Evolutionary conservation across 2,888 invertebrate species (phyloP).

Genomic region (Gastrophysa polygoni): DNA sequence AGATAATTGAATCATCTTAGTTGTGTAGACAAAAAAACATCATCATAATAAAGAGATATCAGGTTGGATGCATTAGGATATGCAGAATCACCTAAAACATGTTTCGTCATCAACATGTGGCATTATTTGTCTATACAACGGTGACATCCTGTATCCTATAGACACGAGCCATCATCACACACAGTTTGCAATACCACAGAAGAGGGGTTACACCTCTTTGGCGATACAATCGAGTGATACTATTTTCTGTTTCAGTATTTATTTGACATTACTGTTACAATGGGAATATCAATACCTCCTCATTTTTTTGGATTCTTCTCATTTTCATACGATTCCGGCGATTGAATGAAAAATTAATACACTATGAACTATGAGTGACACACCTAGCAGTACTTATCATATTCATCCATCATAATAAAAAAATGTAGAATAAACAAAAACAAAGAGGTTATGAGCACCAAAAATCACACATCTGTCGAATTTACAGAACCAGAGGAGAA

Average conservation of each 20-base stretch:
- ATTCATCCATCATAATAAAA: too few species aligned
- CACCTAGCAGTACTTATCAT: too few species aligned
- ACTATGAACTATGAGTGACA: too few species aligned
- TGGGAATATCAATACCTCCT: slow-evolving; percentile 21
- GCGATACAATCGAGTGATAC: slow-evolving; percentile 17
- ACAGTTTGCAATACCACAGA: slow-evolving; percentile 19
- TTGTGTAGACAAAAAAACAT: slow-evolving; percentile 2
- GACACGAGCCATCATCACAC: slow-evolving; percentile 22
- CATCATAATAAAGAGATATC: slow-evolving; percentile 10
- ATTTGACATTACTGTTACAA: slow-evolving; percentile 18
- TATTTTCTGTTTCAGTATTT: slow-evolving; percentile 20
- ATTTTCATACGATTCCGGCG: slow-evolving; percentile 10
- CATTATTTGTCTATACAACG: slow-evolving; percentile 17
- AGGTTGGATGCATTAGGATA: slow-evolving; percentile 12
- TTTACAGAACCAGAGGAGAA: too few species aligned
- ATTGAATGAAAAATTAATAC: too few species aligned
- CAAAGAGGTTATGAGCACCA: too few species aligned
- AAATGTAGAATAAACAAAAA: too few species aligned
- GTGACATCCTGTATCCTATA: slow-evolving; percentile 20
- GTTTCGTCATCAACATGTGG: slow-evolving; percentile 5
- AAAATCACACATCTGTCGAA: too few species aligned
- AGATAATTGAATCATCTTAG: not conserved
- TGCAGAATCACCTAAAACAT: slow-evolving; percentile 15
- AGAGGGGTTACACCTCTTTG: slow-evolving; percentile 18
- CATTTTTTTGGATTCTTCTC: slow-evolving; percentile 13